Evolutionary conservation across 2,797 vertebrate species (phyloP).

Genomic region (Argentina silus): DNA sequence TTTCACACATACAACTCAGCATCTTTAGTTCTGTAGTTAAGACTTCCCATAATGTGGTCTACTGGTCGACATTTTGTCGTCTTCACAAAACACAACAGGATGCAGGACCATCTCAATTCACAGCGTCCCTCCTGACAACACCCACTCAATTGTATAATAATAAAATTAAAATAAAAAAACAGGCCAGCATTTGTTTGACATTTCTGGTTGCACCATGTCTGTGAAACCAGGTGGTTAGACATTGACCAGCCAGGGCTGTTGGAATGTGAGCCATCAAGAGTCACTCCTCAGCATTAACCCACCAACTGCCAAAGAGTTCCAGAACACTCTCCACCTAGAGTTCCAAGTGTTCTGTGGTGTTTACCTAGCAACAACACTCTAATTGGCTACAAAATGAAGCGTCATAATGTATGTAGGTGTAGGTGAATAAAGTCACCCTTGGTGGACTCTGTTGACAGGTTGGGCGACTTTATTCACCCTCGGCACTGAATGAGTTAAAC

Average conservation of each 20-base stretch:
- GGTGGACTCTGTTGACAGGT: no score
- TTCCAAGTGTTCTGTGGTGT: no score
- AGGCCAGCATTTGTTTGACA: background rate
- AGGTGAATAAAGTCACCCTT: no score
- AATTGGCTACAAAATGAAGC: no score
- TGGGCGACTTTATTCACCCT: no score
- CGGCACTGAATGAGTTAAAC: background rate
- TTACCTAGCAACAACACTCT: no score
- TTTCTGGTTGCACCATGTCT: background rate
- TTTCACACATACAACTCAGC: no score
- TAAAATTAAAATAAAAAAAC: no score
- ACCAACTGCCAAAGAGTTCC: background rate
- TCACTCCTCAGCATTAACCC: conserved; percentile 1
- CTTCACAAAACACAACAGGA: background rate
- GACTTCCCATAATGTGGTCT: background rate
- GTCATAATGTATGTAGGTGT: no score
- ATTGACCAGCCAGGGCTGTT: conserved; percentile 20
- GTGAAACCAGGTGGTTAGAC: conserved; percentile 19
- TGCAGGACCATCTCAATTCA: background rate
- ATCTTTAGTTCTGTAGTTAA: no score
- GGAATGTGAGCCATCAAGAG: conserved; percentile 27
- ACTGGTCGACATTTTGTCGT: background rate
- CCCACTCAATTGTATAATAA: no score
- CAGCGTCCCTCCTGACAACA: background rate
- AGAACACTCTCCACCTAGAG: no score